Conservation (phyloP, 2,113 vertebrate species). For the Ploceus nigricollis region DNA sequence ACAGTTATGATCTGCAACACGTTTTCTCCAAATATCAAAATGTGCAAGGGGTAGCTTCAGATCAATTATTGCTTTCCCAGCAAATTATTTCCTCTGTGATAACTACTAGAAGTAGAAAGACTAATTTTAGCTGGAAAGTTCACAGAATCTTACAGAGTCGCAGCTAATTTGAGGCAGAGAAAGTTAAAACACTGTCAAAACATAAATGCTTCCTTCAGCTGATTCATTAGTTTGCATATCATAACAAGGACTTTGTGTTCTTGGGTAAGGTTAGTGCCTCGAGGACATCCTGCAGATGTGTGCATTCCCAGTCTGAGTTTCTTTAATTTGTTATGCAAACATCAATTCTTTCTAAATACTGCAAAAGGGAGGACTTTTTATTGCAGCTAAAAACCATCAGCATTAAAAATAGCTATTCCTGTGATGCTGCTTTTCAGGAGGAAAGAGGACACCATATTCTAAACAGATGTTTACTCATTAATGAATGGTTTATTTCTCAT, state of each 20-base stretch:
- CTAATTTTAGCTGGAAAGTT: slow-evolving; percentile 45
- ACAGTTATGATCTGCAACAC: neutral
- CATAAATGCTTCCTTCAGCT: slow-evolving; percentile 35
- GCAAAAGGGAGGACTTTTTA: slow-evolving; percentile 1
- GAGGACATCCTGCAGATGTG: neutral
- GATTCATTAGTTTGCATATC: slow-evolving; percentile 4
- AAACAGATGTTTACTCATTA: neutral
- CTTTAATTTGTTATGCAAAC: slow-evolving; percentile 56
- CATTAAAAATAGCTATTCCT: neutral
- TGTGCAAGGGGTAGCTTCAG: neutral
- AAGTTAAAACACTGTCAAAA: slow-evolving; percentile 37
- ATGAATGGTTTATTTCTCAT: neutral
- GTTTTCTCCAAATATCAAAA: neutral
- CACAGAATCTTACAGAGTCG: neutral
- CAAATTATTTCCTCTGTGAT: slow-evolving; percentile 22
- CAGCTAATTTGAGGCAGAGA: neutral
- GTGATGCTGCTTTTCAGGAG: neutral
- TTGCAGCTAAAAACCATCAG: neutral
- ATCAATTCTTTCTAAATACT: slow-evolving; percentile 33
- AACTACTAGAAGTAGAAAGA: neutral
- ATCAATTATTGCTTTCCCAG: slow-evolving; percentile 15
- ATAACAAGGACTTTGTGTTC: slow-evolving; percentile 11
- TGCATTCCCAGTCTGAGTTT: neutral
- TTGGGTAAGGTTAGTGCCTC: slow-evolving; percentile 26
- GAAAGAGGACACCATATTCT: neutral